Percentiles rank a stretch among this genome's conserved stretches.
Evolutionary conservation across 1,140 invertebrate genomes (phyloP).

Genomic region (Nasonia giraulti): DNA sequence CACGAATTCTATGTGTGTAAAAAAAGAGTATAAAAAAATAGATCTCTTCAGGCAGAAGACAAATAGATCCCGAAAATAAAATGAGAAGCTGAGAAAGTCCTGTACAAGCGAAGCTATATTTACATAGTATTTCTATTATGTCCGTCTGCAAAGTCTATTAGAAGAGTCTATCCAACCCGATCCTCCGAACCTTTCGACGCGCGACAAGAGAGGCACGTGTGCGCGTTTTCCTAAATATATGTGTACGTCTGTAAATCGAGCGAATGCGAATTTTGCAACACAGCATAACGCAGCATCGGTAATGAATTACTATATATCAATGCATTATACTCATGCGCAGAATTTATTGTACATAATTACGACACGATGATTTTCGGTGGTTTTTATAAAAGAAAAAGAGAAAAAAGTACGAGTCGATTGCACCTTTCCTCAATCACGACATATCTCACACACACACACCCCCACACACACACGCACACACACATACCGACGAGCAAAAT

Average conservation of each 20-base stretch:
- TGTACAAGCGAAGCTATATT: constrained; percentile 63
- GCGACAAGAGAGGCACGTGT: not conserved
- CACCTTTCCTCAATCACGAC: constrained; percentile 29
- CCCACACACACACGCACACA: not conserved
- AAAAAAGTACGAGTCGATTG: constrained; percentile 34
- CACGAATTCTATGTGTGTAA: not conserved
- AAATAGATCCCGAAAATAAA: not conserved
- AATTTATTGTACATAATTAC: constrained; percentile 48
- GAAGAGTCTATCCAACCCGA: constrained; percentile 70
- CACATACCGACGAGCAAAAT: not conserved
- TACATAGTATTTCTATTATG: constrained; percentile 73
- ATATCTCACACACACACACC: constrained; percentile 25
- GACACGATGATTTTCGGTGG: constrained; percentile 33
- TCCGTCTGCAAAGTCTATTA: constrained; percentile 74
- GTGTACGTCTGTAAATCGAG: constrained; percentile 31
- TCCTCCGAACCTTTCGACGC: constrained; percentile 19
- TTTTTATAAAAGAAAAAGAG: constrained; percentile 43
- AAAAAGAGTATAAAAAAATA: constrained; percentile 10
- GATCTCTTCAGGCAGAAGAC: constrained; percentile 44
- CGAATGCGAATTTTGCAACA: not conserved
- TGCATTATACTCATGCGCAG: not conserved
- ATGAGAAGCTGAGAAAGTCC: constrained; percentile 49
- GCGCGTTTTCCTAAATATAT: constrained; percentile 29
- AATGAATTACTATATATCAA: not conserved
- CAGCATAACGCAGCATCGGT: not conserved